Evolutionary conservation across 2,113 vertebrate species (phyloP), one percentile per base, ranked within the genome.

Genomic region (Onychostruthus taczanowskii): DNA sequence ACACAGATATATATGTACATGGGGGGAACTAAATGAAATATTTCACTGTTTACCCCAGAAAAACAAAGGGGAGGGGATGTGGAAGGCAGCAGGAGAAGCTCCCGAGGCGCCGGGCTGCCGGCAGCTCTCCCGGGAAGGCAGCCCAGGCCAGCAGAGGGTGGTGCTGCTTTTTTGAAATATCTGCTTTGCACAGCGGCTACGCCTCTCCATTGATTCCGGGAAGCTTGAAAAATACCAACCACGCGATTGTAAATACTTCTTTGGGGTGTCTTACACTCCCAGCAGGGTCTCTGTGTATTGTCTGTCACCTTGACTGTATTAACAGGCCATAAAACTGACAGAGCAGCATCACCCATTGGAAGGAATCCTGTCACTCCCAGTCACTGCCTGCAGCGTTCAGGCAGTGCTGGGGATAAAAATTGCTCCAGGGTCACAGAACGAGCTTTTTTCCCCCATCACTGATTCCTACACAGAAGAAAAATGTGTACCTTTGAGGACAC

Each of bases 81-180:
- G 37, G 39, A 44, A 30, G 2, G 1, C 2, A 12, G 58, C 63
- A 18, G 53, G 21, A 47, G 35, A 4, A 31, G 61, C 0, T 39
- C 41, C 52, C 16, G 39, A 64, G 70, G 52, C 21, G 35, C 73
- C 72, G 56, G 16, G 69, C 68, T 46, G 52, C 78, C 19, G 0
- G 72, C 55, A 22, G 67, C 88, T 26, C 79, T 35, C 49, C 50
- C 9, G 28, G 88, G 79, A 83, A 17, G 33, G 44, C 21, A 1
- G 89, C 70, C 62, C 58, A 63, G 84, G 87, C 97, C 98, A 97
- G 97, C 93, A 97, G 98, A 94, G 94, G 97, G 98, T 77, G 81
- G 22, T 94, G 87, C 79, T 90, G 88, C 79, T 55, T 19, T 43
- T 61, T 49, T 59, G 0, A 63, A 77, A 7, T 4, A 19, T 17